phyloP scores from a whole-genome alignment of 2,888 invertebrate genomes.

The Hofmannophila pseudospretella region DNA sequence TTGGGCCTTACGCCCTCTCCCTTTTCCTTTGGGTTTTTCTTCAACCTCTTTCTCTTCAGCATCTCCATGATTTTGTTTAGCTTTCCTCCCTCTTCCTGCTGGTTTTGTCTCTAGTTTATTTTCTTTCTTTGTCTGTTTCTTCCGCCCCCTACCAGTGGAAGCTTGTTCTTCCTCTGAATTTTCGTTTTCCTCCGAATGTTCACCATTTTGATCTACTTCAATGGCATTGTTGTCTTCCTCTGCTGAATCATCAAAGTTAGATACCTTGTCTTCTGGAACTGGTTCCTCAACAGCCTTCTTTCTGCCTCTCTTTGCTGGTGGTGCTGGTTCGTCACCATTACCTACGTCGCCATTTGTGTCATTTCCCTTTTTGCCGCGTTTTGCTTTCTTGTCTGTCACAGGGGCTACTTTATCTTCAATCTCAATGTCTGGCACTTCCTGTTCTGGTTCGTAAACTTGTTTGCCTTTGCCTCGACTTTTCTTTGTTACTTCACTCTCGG shows the following conservation, averaged over 20 bases:
- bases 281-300: conserved; percentile 48
- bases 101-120: conserved; percentile 31
- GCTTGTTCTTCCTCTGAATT: conserved; percentile 27
- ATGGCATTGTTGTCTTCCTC: conserved; percentile 34
- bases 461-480: conserved; percentile 61
- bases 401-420: conserved; percentile 23
- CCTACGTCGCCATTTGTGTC: conserved; percentile 22
- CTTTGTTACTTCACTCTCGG: conserved; percentile 52
- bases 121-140: conserved; percentile 55
- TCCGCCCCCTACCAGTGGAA: conserved; percentile 43
- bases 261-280: conserved; percentile 31
- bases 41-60: conserved; percentile 26
- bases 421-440: conserved; percentile 29
- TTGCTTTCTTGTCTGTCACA: conserved; percentile 37
- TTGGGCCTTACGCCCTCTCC: conserved; percentile 48
- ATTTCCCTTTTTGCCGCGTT: conserved; percentile 52
- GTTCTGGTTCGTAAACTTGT: conserved; percentile 30
- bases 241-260: conserved; percentile 41
- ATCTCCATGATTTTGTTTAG: conserved; percentile 35
- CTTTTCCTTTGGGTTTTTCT: conserved; percentile 48
- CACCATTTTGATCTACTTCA: conserved; percentile 37
- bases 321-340: conserved; percentile 42
- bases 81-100: conserved; percentile 42
- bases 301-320: conserved; percentile 51
- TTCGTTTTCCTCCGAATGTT: conserved; percentile 43